Percentiles rank a stretch among this genome's conserved stretches.
Evolutionary conservation across 2,888 invertebrate genomes (phyloP).

Genomic region (Arge pagana): DNA sequence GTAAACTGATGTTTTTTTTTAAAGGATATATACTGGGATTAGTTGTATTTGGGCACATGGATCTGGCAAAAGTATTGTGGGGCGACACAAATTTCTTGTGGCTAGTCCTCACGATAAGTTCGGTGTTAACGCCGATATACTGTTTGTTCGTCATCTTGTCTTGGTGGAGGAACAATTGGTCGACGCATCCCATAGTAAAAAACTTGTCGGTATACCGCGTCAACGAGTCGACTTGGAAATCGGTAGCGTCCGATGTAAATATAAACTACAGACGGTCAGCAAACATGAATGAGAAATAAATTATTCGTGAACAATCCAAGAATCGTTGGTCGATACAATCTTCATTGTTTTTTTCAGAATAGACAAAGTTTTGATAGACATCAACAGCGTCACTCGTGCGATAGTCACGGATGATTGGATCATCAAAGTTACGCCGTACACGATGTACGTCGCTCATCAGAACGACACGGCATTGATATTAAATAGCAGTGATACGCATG

Average conservation of each 20-base stretch:
- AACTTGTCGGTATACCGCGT: constrained; percentile 70
- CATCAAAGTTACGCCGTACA: constrained; percentile 78
- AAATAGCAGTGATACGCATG: constrained; percentile 74
- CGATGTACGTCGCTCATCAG: constrained; percentile 76
- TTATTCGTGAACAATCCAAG: constrained; percentile 3
- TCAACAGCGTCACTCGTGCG: constrained; percentile 71
- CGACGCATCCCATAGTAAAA: constrained; percentile 75
- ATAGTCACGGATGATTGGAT: constrained; percentile 88
- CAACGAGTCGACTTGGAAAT: constrained; percentile 68
- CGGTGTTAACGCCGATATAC: constrained; percentile 62
- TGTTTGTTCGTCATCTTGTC: constrained; percentile 62
- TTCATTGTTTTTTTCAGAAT: constrained; percentile 62
- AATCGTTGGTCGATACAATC: constrained; percentile 11
- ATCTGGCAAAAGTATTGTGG: constrained; percentile 48
- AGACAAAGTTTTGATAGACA: constrained; percentile 72
- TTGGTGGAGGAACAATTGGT: constrained; percentile 73
- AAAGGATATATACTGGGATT: constrained; percentile 66
- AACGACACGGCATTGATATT: constrained; percentile 77
- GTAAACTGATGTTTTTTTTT: constrained; percentile 17
- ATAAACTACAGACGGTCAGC: constrained; percentile 73
- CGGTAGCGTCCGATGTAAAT: constrained; percentile 74
- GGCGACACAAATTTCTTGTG: constrained; percentile 50
- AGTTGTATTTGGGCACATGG: constrained; percentile 52
- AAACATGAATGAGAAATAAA: background rate
- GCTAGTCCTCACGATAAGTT: constrained; percentile 52